These are phyloP conservation scores for Propithecus perrieri DNA, from an alignment of 2,797 vertebrate species.

Conservation along the genomic window DNA sequence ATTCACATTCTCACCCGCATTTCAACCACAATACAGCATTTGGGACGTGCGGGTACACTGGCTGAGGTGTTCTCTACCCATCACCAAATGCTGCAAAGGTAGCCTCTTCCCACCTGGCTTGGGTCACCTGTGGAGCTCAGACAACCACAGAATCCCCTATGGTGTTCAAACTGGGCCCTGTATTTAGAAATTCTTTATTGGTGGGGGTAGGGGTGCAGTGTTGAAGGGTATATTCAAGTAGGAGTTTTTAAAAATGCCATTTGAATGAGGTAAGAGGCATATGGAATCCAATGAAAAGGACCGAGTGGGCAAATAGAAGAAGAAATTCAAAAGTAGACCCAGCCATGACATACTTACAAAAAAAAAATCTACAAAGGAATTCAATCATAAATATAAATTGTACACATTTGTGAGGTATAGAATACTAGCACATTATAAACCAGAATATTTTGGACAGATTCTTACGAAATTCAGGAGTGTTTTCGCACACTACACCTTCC, in stretches of 20 bases:
- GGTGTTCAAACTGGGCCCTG: background rate
- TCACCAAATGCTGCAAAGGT: background rate
- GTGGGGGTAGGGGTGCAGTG: accelerated
- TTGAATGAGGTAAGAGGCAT: background rate
- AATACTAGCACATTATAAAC: background rate
- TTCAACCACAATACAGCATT: background rate
- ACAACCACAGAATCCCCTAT: background rate
- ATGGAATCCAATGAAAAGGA: background rate
- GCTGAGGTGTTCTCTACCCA: background rate
- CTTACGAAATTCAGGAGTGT: background rate
- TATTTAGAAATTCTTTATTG: background rate
- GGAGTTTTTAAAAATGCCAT: background rate
- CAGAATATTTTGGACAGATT: background rate
- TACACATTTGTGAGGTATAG: background rate
- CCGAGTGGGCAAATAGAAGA: background rate
- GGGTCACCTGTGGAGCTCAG: background rate
- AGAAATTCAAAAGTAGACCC: background rate
- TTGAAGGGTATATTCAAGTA: background rate
- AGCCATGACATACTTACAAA: too few relatives aligned
- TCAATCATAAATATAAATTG: background rate
- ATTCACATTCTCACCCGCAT: background rate
- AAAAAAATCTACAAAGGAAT: background rate
- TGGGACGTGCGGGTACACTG: accelerated
- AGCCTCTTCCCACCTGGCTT: background rate
- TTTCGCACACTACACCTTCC: background rate